Evolutionary conservation across 2,888 invertebrate genomes (phyloP), one percentile per base, ranked within the genome.

Genomic region (Pristionchus mayeri): DNA sequence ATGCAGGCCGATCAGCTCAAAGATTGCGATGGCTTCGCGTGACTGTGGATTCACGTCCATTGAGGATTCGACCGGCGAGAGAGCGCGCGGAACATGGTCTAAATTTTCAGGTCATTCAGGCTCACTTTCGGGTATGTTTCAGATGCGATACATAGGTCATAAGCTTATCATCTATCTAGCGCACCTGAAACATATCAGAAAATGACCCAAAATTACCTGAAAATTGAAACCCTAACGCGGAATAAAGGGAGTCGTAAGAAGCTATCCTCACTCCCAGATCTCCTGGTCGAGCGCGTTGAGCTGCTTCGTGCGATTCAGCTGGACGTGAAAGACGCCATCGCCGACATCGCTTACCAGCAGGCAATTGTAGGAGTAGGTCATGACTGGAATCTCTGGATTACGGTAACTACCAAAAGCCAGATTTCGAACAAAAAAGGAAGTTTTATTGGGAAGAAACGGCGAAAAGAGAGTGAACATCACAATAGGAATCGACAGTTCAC

Each of bases 251-350:
- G n/a, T n/a, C n/a, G n/a, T n/a, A n/a, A n/a, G n/a, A n/a, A n/a
- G 44, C 44, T 44, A 13, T 9, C 44, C 71, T 40, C 40, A 71
- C 71, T 71, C 40, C 71, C 71, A 71, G 40, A 71, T 71, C 24
- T 40, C 24, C 71, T 40, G 37, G 24, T 71, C 71, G 44, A 71
- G 71, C n/a, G 92, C 89, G 86, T 92, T 92, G 85, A 88, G 85
- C 76, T 91, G 89, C 6, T 88, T 86, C 1, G 92, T 91, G 4
- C 92, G 88, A 80, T 92, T 91, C 37, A 92, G 75, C 76, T 88
- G 86, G 67, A 92, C 90, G 57, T 89, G 87, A 84, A 85, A 90
- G 24, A 92, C 87, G 52, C 87, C 85, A 67, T 81, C 87, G 18
- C 86, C 86, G 48, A 84, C 80, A 24, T 52, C 40, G 3, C 16